phyloP scores from a whole-genome alignment of 2,797 vertebrate species.

The Delichon dasypus region DNA sequence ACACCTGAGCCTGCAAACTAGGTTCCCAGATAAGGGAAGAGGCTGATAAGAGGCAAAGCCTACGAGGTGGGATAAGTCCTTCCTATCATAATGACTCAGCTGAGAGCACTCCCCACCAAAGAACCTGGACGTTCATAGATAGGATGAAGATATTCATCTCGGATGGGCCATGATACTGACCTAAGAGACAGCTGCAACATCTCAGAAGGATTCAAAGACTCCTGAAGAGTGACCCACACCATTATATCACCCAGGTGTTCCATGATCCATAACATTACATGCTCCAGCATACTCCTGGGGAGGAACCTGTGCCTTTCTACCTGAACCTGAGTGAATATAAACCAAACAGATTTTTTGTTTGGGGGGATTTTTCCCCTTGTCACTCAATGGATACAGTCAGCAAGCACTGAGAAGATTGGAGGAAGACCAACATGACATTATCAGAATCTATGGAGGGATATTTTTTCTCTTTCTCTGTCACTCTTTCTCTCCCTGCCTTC shows the following conservation, averaged over 20 bases:
- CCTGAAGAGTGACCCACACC: background rate
- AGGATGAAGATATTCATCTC: background rate
- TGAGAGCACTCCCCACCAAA: fast-evolving
- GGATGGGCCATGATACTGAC: background rate
- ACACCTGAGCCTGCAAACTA: background rate
- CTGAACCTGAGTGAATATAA: background rate
- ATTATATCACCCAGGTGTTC: background rate
- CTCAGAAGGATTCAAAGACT: background rate
- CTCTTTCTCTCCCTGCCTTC: background rate
- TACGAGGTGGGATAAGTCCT: background rate
- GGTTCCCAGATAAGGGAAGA: background rate
- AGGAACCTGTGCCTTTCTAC: background rate
- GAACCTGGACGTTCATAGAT: fast-evolving
- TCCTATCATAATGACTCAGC: background rate
- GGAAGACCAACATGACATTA: background rate
- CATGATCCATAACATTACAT: too few species aligned
- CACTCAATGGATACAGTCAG: background rate
- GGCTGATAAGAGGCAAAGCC: background rate
- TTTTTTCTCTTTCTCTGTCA: background rate
- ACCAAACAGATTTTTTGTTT: background rate
- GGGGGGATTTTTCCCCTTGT: background rate
- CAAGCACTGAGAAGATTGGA: background rate
- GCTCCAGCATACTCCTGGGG: background rate
- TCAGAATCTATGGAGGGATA: background rate
- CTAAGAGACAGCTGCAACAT: background rate